phyloP scores from a whole-genome alignment of 2,113 vertebrate species.

The Amazona guildingii region DNA sequence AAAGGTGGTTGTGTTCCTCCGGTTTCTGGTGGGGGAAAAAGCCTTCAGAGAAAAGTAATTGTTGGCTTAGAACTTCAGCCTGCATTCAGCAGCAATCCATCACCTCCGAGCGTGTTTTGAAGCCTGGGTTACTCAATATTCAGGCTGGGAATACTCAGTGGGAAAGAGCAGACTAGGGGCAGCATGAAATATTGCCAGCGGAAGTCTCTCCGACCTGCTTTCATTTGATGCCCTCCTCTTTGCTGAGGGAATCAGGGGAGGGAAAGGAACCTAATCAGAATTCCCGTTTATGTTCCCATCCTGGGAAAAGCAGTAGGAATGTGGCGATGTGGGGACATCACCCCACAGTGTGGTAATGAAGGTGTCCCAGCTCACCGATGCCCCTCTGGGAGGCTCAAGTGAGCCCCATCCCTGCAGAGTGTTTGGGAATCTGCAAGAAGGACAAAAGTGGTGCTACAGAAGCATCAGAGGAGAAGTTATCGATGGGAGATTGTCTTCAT shows the following conservation, averaged over 20 bases:
- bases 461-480: not conserved
- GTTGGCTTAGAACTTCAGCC: slow-evolving; percentile 51
- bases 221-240: not conserved
- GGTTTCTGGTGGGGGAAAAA: slow-evolving; percentile 24
- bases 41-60: slow-evolving; percentile 27
- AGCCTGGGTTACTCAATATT: slow-evolving; percentile 11
- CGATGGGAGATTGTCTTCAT: not conserved
- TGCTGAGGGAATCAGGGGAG: not conserved
- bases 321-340: not conserved
- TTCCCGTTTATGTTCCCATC: no score
- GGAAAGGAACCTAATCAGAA: not conserved
- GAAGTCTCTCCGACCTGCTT: not conserved
- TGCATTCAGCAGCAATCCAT: slow-evolving; percentile 26
- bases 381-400: not conserved
- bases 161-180: not conserved
- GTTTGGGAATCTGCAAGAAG: not conserved
- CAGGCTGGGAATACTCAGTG: not conserved
- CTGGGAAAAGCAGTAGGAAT: not conserved
- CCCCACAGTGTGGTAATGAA: not conserved
- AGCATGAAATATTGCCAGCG: not conserved
- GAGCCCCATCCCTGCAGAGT: not conserved
- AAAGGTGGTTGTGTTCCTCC: not conserved
- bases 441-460: not conserved
- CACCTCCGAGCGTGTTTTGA: not conserved
- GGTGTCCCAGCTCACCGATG: not conserved